Evolutionary conservation across 2,113 vertebrate genomes (phyloP).

Genomic region (Carollia perspicillata): DNA sequence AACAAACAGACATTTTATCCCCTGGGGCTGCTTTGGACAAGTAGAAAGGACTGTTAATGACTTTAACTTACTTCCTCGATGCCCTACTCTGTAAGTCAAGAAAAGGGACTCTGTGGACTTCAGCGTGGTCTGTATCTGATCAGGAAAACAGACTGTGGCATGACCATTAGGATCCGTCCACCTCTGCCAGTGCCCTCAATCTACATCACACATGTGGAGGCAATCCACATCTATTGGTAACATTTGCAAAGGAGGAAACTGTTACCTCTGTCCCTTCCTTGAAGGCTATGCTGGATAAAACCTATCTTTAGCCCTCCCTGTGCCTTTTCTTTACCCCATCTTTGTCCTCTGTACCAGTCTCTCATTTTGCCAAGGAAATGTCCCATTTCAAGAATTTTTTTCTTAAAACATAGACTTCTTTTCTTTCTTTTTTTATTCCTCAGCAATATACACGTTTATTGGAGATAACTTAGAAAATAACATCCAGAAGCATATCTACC

Average conservation of each 20-base stretch:
- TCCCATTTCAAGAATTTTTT: background rate
- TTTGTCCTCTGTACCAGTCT: background rate
- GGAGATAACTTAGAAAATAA: background rate
- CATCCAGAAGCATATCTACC: background rate
- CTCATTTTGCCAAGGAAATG: background rate
- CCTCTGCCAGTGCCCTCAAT: too few species aligned
- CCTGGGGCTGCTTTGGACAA: background rate
- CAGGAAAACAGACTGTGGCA: background rate
- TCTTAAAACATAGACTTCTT: background rate
- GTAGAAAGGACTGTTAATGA: background rate
- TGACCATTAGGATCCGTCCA: background rate
- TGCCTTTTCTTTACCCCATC: background rate
- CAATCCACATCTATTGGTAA: background rate
- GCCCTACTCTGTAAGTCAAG: background rate
- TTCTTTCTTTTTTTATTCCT: background rate
- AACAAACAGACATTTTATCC: slow-evolving; percentile 5
- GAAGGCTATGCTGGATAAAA: background rate
- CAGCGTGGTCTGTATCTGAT: background rate
- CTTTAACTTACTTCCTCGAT: background rate
- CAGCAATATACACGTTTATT: background rate
- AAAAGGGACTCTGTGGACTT: background rate
- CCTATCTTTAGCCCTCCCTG: background rate
- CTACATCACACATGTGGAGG: background rate
- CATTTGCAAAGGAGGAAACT: background rate
- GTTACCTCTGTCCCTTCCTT: background rate